phyloP scores from a whole-genome alignment of 2,113 vertebrate genomes.

The Mormoops blainvillei region DNA sequence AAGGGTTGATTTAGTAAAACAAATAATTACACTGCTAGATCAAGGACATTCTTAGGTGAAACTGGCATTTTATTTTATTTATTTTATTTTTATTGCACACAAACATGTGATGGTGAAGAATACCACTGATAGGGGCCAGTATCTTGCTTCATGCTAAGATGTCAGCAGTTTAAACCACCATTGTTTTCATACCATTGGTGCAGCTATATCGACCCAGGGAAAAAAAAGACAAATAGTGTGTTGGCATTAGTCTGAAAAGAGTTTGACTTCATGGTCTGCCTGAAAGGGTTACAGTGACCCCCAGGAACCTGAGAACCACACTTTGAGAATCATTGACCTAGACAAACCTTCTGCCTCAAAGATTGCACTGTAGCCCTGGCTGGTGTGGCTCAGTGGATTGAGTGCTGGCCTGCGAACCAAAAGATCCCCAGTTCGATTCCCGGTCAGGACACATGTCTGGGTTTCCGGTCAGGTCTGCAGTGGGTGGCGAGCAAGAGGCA shows the following conservation, averaged over 20 bases:
- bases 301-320: neutral
- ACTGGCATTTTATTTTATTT: neutral
- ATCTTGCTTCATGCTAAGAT: neutral
- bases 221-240: neutral
- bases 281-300: neutral
- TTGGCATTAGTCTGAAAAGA: neutral
- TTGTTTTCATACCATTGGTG: neutral
- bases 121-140: neutral
- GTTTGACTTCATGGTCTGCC: neutral
- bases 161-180: neutral
- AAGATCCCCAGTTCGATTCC: too few relatives aligned
- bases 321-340: neutral
- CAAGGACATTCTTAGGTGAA: neutral
- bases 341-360: neutral
- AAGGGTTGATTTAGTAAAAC: neutral
- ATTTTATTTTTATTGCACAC: too few relatives aligned
- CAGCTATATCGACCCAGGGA: neutral
- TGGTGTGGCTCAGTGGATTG: too few relatives aligned
- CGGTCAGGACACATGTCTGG: too few relatives aligned
- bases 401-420: too few relatives aligned
- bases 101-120: neutral
- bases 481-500: too few relatives aligned
- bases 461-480: too few relatives aligned
- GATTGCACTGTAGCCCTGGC: neutral
- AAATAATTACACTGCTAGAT: neutral